Conservation (phyloP, 2,888 invertebrate species). For the Flexamia atlantica region DNA sequence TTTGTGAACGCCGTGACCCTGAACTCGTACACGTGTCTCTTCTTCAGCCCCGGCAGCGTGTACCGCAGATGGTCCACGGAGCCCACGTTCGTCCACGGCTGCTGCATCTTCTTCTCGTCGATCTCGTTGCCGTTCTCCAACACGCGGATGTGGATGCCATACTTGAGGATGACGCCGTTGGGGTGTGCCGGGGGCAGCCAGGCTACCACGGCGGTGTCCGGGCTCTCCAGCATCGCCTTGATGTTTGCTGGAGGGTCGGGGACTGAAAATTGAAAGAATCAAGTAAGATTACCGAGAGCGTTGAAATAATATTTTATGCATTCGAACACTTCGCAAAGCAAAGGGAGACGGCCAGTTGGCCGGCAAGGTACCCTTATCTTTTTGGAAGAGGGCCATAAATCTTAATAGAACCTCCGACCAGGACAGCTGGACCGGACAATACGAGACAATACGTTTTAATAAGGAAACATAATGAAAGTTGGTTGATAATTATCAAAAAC, state of each 20-base stretch:
- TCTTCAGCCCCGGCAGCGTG: constrained; percentile 55
- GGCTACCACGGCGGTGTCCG: constrained; percentile 79
- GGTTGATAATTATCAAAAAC: too few species aligned
- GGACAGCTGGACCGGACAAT: too few species aligned
- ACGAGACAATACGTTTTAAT: too few species aligned
- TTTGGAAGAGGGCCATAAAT: too few species aligned
- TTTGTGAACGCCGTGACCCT: constrained; percentile 63
- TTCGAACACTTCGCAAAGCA: too few species aligned
- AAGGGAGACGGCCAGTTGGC: too few species aligned
- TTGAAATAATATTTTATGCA: too few species aligned
- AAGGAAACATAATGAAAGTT: too few species aligned
- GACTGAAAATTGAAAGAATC: constrained; percentile 74
- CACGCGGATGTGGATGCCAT: constrained; percentile 76
- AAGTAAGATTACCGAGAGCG: too few species aligned
- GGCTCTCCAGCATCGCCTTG: constrained; percentile 80
- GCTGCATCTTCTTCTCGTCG: constrained; percentile 69
- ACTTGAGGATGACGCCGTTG: constrained; percentile 81
- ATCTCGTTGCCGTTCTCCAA: constrained; percentile 69
- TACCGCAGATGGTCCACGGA: constrained; percentile 53
- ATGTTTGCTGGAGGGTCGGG: constrained; percentile 81
- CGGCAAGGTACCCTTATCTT: too few species aligned
- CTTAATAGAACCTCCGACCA: too few species aligned
- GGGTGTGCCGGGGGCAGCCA: constrained; percentile 82
- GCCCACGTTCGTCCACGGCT: constrained; percentile 66
- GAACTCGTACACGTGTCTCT: constrained; percentile 63